A percentile compares a stretch with the other conserved stretches of the same genome.
Evolutionary conservation across 2,113 vertebrate genomes (phyloP).

Genomic region (Phaetusa simplex): DNA sequence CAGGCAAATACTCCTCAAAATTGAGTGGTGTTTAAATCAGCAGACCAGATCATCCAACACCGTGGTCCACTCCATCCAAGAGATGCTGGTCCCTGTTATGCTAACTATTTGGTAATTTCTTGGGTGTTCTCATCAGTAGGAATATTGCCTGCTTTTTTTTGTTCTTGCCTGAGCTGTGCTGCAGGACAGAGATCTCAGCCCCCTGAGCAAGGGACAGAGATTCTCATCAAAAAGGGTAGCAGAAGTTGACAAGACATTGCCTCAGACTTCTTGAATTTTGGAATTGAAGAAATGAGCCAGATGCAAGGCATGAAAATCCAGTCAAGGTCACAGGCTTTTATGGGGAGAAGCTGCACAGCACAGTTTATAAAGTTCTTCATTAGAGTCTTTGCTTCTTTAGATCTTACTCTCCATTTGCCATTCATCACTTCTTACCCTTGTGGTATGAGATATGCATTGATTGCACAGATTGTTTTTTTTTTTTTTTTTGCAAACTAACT

Average conservation of each 20-base stretch:
- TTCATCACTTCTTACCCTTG: background rate
- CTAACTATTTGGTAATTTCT: background rate
- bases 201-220: background rate
- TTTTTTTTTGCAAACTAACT: background rate
- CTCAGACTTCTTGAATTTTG: background rate
- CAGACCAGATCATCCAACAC: background rate
- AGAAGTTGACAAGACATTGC: background rate
- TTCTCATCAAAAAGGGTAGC: background rate
- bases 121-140: accelerated
- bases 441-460: background rate
- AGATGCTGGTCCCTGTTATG: background rate
- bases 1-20: background rate
- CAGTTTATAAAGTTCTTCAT: background rate
- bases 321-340: accelerated
- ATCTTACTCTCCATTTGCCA: background rate
- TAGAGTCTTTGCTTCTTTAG: background rate
- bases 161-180: background rate
- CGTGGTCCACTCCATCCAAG: background rate
- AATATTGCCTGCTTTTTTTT: background rate
- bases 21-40: background rate
- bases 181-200: background rate
- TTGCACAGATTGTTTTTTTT: background rate
- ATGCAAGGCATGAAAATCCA: background rate
- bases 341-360: background rate
- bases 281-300: background rate